These are phyloP conservation scores for Bombyx mandarina DNA, from an alignment of 1,140 invertebrate species.

Conservation along the genomic window DNA sequence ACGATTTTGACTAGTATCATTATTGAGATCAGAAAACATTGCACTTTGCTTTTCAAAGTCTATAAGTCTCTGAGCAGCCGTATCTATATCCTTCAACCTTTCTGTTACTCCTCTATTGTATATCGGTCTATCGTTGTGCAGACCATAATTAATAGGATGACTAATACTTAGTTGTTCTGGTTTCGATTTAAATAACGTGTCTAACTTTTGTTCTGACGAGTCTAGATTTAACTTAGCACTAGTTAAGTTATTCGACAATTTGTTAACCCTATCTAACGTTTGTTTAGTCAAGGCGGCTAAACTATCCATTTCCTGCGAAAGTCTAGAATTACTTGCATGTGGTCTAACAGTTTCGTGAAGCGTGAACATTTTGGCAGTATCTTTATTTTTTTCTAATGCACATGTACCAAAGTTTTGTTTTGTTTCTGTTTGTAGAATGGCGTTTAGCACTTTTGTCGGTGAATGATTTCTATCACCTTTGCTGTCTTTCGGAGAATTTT, in stretches of 20 bases:
- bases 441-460: constrained; percentile 49
- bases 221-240: constrained; percentile 59
- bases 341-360: constrained; percentile 58
- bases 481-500: constrained; percentile 51
- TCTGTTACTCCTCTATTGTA: constrained; percentile 53
- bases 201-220: constrained; percentile 36
- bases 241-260: constrained; percentile 71
- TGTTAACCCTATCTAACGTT: constrained; percentile 77
- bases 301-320: constrained; percentile 75
- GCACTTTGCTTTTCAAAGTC: constrained; percentile 69
- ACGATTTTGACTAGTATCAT: constrained; percentile 55
- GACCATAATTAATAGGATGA: constrained; percentile 47
- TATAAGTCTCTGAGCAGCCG: constrained; percentile 65
- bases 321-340: constrained; percentile 56
- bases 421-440: constrained; percentile 29
- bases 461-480: constrained; percentile 41
- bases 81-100: constrained; percentile 66
- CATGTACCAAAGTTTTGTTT: constrained; percentile 31
- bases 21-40: constrained; percentile 67
- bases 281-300: constrained; percentile 77
- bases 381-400: constrained; percentile 34
- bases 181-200: constrained; percentile 40
- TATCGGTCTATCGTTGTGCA: constrained; percentile 35
- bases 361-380: constrained; percentile 47
- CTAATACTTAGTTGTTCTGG: constrained; percentile 44